Conservation (phyloP, 2,797 vertebrate genomes). For the Acanthurus leucopareius region DNA sequence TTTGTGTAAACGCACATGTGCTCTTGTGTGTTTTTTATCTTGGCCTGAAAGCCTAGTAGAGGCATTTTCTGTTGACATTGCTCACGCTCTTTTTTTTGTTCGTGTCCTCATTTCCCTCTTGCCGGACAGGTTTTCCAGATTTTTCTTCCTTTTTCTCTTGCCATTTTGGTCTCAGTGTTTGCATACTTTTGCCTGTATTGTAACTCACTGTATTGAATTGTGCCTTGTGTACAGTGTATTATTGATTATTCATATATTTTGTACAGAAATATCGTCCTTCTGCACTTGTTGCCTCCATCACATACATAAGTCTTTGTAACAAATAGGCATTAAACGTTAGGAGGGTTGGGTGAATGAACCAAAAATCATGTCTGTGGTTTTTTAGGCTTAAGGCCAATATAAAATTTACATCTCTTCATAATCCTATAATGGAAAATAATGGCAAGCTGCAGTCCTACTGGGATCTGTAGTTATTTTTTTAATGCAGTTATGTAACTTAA, state of each 20-base stretch:
- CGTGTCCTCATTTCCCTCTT: neutral
- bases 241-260: conserved; percentile 8
- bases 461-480: too few relatives aligned
- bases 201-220: too few relatives aligned
- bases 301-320: neutral
- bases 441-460: too few relatives aligned
- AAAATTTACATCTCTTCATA: too few relatives aligned
- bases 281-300: conserved; percentile 3
- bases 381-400: too few relatives aligned
- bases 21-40: conserved; percentile 64
- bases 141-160: conserved; percentile 18
- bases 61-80: conserved; percentile 60
- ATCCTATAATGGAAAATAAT: too few relatives aligned
- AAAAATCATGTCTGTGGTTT: too few relatives aligned
- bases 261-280: neutral
- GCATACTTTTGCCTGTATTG: neutral
- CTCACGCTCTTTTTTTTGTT: conserved; percentile 20
- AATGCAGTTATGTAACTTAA: too few relatives aligned
- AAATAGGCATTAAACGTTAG: neutral
- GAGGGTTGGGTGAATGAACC: too few relatives aligned
- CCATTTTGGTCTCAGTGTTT: neutral
- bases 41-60: conserved; percentile 45
- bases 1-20: conserved; percentile 48
- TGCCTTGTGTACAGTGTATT: neutral
- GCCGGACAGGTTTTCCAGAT: conserved; percentile 26